phyloP scores from a whole-genome alignment of 2,113 vertebrate species.

The Odobenus rosmarus region DNA sequence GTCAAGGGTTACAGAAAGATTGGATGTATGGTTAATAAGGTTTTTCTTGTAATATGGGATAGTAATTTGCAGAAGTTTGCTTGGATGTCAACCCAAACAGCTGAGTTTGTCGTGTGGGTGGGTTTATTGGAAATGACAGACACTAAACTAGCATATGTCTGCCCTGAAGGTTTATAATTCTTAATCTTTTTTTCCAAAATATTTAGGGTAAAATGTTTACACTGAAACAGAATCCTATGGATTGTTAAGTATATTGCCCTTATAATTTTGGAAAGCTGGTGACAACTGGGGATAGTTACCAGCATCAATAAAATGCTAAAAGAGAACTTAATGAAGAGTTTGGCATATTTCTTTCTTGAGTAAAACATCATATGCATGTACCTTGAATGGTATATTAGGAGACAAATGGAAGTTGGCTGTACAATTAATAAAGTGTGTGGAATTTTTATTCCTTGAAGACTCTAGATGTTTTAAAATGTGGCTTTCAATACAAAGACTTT shows the following conservation, averaged over 20 bases:
- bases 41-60: constrained; percentile 25
- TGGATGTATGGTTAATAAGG: constrained; percentile 34
- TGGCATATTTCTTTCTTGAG: not conserved
- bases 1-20: not conserved
- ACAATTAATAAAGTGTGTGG: constrained; percentile 12
- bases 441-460: constrained; percentile 7
- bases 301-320: constrained; percentile 44
- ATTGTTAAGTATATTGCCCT: constrained; percentile 58
- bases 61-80: constrained; percentile 51
- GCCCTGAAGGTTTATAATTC: constrained; percentile 11
- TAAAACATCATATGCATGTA: constrained; percentile 12
- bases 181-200: constrained; percentile 69
- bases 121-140: constrained; percentile 40
- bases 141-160: constrained; percentile 19
- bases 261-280: constrained; percentile 65
- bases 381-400: not conserved
- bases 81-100: constrained; percentile 59
- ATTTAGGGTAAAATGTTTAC: constrained; percentile 49
- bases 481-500: not conserved
- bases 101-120: constrained; percentile 37
- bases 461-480: not conserved
- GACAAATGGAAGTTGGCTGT: not conserved
- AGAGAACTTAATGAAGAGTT: not conserved
- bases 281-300: constrained; percentile 40
- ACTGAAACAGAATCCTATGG: not conserved